Evolutionary conservation across 1,140 invertebrate species (phyloP).

Genomic region (Argopecten irradians): DNA sequence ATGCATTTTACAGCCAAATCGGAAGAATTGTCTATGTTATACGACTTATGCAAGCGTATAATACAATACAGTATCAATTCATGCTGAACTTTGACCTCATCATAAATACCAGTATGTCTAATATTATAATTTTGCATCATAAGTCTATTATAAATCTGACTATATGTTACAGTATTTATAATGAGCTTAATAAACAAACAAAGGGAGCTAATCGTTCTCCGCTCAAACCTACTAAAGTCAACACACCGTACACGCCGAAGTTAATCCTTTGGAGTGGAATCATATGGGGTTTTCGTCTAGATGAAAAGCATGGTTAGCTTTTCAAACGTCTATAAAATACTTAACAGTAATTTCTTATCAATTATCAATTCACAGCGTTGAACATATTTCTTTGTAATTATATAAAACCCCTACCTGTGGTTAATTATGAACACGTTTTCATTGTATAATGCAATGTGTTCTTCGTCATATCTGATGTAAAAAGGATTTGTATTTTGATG

Average conservation of each 20-base stretch:
- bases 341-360: too few relatives aligned
- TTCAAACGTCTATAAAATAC: not conserved
- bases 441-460: too few relatives aligned
- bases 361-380: too few relatives aligned
- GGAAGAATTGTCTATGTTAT: too few relatives aligned
- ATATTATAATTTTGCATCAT: not conserved
- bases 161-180: not conserved
- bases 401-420: too few relatives aligned
- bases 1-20: too few relatives aligned
- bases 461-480: too few relatives aligned
- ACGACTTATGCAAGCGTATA: too few relatives aligned
- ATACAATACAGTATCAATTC: too few relatives aligned
- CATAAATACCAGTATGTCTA: not conserved
- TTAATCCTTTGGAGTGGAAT: not conserved
- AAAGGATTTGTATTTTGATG: too few relatives aligned
- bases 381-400: too few relatives aligned
- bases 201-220: not conserved
- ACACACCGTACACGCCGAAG: not conserved
- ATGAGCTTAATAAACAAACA: conserved; percentile 22
- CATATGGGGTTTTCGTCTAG: not conserved
- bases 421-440: too few relatives aligned
- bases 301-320: not conserved
- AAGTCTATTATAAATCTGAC: conserved; percentile 4
- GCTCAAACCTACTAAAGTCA: not conserved
- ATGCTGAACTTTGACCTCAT: not conserved